A percentile compares a stretch with the other conserved stretches of the same genome.
These are phyloP conservation scores for Schrankia costaestrigalis DNA, from an alignment of 2,888 invertebrate species.

Conservation along the genomic window DNA sequence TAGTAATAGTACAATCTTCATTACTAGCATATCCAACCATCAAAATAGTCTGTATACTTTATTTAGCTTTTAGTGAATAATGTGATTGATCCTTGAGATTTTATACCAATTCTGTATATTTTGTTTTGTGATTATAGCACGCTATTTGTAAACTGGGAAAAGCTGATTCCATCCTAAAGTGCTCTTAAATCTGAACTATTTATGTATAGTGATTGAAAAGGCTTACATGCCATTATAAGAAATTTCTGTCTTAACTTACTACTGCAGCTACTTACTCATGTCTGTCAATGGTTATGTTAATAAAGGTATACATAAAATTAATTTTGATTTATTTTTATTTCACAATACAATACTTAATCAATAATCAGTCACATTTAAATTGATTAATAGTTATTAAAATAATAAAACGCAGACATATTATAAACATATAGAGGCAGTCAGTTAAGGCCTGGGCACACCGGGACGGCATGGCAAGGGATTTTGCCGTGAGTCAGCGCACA, in stretches of 20 bases:
- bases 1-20: too few relatives aligned
- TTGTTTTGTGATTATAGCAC: constrained; percentile 51
- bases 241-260: constrained; percentile 41
- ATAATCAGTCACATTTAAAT: background rate
- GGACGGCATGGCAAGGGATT: too few relatives aligned
- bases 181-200: constrained; percentile 76
- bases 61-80: constrained; percentile 10
- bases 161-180: constrained; percentile 78
- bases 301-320: constrained; percentile 46
- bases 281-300: constrained; percentile 68
- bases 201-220: constrained; percentile 55
- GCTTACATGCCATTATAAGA: constrained; percentile 42
- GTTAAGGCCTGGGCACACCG: too few relatives aligned
- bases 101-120: constrained; percentile 45
- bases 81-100: constrained; percentile 40
- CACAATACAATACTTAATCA: background rate
- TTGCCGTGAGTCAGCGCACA: too few relatives aligned
- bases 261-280: constrained; percentile 52
- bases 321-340: constrained; percentile 10
- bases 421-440: too few relatives aligned
- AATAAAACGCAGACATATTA: too few relatives aligned
- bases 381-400: too few relatives aligned
- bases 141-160: constrained; percentile 63
- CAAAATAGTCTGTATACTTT: too few relatives aligned
- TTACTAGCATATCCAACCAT: too few relatives aligned